These are phyloP conservation scores for Cryptus viduatorius DNA, from an alignment of 2,888 invertebrate genomes.

Conservation along the genomic window DNA sequence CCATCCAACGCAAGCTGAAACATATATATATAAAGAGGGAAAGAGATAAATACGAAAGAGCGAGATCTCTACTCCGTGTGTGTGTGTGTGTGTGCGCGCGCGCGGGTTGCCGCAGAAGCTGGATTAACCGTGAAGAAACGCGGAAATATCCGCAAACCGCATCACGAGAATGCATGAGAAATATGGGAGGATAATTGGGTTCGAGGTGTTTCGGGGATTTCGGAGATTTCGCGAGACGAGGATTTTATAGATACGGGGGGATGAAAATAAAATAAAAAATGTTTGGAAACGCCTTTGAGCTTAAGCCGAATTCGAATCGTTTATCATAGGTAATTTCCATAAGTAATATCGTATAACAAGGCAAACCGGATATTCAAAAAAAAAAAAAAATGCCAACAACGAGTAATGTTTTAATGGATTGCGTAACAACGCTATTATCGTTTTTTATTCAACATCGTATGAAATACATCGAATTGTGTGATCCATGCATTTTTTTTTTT, in stretches of 20 bases:
- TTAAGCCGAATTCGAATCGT: no score
- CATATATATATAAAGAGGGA: neutral
- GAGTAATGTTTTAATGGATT: no score
- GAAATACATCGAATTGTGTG: no score
- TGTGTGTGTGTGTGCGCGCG: no score
- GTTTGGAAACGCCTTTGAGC: no score
- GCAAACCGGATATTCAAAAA: no score
- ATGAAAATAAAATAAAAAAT: neutral
- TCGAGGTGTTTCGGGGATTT: neutral
- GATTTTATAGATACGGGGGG: neutral
- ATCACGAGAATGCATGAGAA: neutral
- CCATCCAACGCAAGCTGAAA: neutral
- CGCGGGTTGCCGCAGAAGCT: neutral
- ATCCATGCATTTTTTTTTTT: no score
- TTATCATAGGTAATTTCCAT: no score
- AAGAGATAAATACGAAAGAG: neutral
- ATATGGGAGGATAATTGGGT: neutral
- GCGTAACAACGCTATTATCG: no score
- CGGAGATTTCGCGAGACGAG: neutral
- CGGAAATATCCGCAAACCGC: slow-evolving; percentile 24
- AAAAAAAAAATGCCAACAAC: no score
- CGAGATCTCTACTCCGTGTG: neutral
- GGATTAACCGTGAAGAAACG: slow-evolving; percentile 32
- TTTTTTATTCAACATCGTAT: no score
- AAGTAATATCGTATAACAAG: no score